phyloP scores from a whole-genome alignment of 2,797 vertebrate genomes.

The Melanotaenia trifasciata region DNA sequence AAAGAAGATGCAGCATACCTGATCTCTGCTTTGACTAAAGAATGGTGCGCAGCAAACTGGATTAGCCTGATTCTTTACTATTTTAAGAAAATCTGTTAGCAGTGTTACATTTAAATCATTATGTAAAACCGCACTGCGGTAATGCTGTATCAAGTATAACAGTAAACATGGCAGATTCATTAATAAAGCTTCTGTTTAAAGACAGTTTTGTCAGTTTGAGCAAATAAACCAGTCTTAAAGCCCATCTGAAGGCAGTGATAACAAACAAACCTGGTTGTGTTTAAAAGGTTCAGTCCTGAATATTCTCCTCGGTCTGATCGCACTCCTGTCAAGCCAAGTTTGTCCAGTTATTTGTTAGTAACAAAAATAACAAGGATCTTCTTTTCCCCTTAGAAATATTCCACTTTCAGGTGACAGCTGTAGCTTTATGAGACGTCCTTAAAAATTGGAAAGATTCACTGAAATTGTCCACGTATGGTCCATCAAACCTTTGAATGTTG shows the following conservation, averaged over 20 bases:
- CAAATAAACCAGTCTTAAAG: background rate
- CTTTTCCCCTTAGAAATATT: conserved; percentile 1
- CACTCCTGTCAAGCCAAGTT: conserved; percentile 8
- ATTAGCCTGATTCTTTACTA: background rate
- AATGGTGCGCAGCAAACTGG: rapidly evolving
- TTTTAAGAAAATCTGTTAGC: background rate
- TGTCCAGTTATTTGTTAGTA: background rate
- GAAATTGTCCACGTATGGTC: background rate
- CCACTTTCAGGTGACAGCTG: conserved; percentile 3
- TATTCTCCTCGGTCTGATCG: background rate
- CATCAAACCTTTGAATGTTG: conserved; percentile 5
- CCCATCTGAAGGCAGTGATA: background rate
- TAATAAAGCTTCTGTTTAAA: background rate
- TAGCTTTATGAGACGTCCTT: background rate
- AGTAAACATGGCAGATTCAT: background rate
- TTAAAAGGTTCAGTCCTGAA: background rate
- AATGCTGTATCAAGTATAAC: background rate
- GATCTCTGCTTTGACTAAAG: conserved; percentile 24
- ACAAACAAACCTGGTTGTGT: conserved; percentile 59
- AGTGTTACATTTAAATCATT: background rate
- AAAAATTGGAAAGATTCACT: background rate
- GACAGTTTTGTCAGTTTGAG: background rate
- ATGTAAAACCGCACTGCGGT: conserved; percentile 2
- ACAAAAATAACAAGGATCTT: conserved; percentile 2
- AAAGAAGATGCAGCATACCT: conserved; percentile 7